A percentile compares a stretch with the other conserved stretches of the same genome.
Conservation (phyloP, 2,113 vertebrate genomes). For the Macquaria australasica region DNA sequence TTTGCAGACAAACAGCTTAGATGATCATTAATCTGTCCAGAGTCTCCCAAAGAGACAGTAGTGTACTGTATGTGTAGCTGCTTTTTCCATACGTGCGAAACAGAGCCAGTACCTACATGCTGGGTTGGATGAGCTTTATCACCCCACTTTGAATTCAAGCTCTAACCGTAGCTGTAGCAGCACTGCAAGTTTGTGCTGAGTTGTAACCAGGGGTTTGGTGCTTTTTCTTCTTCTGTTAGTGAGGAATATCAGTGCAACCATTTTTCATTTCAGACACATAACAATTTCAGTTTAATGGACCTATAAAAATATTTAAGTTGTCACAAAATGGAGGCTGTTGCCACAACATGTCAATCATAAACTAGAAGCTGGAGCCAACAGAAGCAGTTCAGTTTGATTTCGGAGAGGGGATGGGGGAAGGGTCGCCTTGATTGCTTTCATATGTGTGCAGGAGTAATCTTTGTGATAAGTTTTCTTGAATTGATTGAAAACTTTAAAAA, state of each 20-base stretch:
- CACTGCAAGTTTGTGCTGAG: not conserved
- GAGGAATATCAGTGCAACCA: constrained; percentile 10
- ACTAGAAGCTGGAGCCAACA: constrained; percentile 36
- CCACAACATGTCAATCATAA: constrained; percentile 58
- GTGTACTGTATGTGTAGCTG: constrained; percentile 1
- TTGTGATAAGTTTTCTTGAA: constrained; percentile 19
- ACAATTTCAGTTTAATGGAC: constrained; percentile 56
- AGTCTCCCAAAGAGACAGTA: constrained; percentile 39
- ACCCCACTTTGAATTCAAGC: not conserved
- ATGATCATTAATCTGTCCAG: constrained; percentile 67
- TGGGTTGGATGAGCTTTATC: constrained; percentile 26
- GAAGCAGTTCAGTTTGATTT: constrained; percentile 44
- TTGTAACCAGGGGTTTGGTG: constrained; percentile 7
- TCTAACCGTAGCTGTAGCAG: not conserved
- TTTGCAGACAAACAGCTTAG: constrained; percentile 64
- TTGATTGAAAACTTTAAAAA: constrained; percentile 15
- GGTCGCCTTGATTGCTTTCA: constrained; percentile 64
- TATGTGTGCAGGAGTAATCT: constrained; percentile 42
- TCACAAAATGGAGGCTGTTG: constrained; percentile 49
- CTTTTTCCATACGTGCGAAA: constrained; percentile 33
- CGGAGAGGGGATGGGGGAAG: constrained; percentile 2
- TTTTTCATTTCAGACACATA: constrained; percentile 39
- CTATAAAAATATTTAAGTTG: constrained; percentile 53
- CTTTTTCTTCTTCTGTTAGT: not conserved
- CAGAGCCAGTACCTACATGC: not conserved